These are phyloP conservation scores for Lordiphosa andalusiaca DNA, from an alignment of 2,888 invertebrate species.

Conservation along the genomic window DNA sequence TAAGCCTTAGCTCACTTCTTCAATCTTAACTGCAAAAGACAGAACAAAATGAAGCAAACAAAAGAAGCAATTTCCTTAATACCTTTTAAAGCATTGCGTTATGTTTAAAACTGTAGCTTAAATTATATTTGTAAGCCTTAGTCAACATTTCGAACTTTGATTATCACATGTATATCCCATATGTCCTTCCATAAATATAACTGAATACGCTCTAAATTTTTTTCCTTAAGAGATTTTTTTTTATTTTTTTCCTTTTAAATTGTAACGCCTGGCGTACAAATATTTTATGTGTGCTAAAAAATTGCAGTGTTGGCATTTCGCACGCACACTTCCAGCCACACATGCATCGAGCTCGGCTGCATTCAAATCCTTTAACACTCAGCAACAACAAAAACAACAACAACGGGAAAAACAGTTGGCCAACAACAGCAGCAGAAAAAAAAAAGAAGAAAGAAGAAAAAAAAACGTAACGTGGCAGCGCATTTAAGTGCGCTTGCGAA, in stretches of 20 bases:
- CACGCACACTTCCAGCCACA: constrained; percentile 12
- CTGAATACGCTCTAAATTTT: too few relatives aligned
- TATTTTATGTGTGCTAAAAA: background rate
- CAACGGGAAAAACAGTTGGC: constrained; percentile 9
- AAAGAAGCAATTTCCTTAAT: too few relatives aligned
- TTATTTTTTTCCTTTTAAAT: background rate
- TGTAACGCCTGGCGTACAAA: constrained; percentile 22
- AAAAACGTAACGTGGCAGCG: constrained; percentile 46
- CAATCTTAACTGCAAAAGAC: too few relatives aligned
- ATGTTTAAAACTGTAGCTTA: too few relatives aligned
- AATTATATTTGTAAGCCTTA: too few relatives aligned
- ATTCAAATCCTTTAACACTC: constrained; percentile 35
- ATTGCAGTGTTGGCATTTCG: constrained; percentile 23
- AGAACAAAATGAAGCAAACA: too few relatives aligned
- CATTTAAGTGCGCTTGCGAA: constrained; percentile 71
- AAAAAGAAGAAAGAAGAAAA: constrained; percentile 1
- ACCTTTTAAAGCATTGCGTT: too few relatives aligned
- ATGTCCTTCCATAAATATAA: too few relatives aligned
- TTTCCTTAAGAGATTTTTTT: background rate
- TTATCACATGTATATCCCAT: too few relatives aligned
- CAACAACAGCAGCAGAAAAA: constrained; percentile 20
- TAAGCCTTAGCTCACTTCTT: too few relatives aligned
- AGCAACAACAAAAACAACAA: constrained; percentile 20
- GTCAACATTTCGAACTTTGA: too few relatives aligned
- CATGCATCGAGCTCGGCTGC: constrained; percentile 15